Conservation (phyloP, 2,888 invertebrate species). For the Diarsia brunnea region DNA sequence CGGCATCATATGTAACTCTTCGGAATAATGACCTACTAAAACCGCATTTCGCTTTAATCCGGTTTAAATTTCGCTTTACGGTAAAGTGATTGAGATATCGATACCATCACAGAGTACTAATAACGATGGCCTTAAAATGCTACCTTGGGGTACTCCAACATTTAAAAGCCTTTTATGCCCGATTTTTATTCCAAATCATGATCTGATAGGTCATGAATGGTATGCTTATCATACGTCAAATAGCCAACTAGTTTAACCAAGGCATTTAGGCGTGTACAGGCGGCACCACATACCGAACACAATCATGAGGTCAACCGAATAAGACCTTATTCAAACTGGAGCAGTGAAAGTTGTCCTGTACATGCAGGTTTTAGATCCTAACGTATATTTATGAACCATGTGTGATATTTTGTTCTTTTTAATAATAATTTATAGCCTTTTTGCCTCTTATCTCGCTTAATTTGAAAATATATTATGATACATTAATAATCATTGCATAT, state of each 20-base stretch:
- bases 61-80: not conserved
- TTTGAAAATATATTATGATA: not conserved
- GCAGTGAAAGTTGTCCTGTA: conserved; percentile 81
- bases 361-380: conserved; percentile 43
- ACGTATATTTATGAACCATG: conserved; percentile 30
- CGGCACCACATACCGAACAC: conserved; percentile 24
- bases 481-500: not conserved
- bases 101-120: not conserved
- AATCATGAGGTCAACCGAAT: conserved; percentile 60
- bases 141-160: conserved; percentile 30
- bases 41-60: not conserved
- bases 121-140: conserved; percentile 4
- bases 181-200: conserved; percentile 10
- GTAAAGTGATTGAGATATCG: not conserved
- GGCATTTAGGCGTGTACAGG: conserved; percentile 19
- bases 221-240: conserved; percentile 10
- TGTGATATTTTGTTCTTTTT: conserved; percentile 13
- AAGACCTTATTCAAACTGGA: conserved; percentile 66
- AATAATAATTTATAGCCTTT: not conserved
- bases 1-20: not conserved
- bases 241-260: conserved; percentile 10
- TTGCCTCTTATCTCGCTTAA: not conserved
- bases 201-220: conserved; percentile 12
- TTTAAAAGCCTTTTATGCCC: not conserved
- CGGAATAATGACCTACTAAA: not conserved